These are phyloP conservation scores for Electrona antarctica DNA, from an alignment of 2,113 vertebrate species.

Conservation along the genomic window DNA sequence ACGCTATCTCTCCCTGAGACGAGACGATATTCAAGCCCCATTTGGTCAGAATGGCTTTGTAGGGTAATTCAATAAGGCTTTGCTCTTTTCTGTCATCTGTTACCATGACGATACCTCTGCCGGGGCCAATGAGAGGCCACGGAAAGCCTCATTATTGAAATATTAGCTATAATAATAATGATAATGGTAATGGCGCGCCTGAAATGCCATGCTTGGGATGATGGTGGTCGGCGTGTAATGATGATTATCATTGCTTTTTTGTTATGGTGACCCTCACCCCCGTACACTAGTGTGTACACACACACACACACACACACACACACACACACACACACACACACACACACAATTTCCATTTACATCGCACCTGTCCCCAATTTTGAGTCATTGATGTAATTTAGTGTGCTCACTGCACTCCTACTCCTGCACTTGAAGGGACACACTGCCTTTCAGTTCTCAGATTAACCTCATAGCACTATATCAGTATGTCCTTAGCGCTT, in stretches of 20 bases:
- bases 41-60: conserved; percentile 72
- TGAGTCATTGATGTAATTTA: conserved; percentile 40
- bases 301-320: conserved; percentile 1
- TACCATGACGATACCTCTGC: conserved; percentile 74
- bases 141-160: conserved; percentile 70
- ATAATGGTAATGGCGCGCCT: conserved; percentile 59
- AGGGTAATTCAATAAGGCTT: conserved; percentile 70
- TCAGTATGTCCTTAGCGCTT: not conserved
- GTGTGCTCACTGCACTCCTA: conserved; percentile 20
- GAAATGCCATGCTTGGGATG: conserved; percentile 69
- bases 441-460: not conserved
- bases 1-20: conserved; percentile 37
- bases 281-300: not conserved
- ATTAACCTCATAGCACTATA: not conserved
- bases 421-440: conserved; percentile 13
- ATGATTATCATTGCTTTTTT: conserved; percentile 60
- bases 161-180: conserved; percentile 78
- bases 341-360: not conserved
- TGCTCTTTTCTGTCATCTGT: conserved; percentile 71
- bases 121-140: conserved; percentile 64
- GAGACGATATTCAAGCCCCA: conserved; percentile 63
- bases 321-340: conserved; percentile 7
- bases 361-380: not conserved
- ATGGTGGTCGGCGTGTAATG: conserved; percentile 47
- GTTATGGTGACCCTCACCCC: conserved; percentile 40